Base-by-base conservation (phyloP, 2,797 vertebrate species). In the Sebastes alutus region DNA sequence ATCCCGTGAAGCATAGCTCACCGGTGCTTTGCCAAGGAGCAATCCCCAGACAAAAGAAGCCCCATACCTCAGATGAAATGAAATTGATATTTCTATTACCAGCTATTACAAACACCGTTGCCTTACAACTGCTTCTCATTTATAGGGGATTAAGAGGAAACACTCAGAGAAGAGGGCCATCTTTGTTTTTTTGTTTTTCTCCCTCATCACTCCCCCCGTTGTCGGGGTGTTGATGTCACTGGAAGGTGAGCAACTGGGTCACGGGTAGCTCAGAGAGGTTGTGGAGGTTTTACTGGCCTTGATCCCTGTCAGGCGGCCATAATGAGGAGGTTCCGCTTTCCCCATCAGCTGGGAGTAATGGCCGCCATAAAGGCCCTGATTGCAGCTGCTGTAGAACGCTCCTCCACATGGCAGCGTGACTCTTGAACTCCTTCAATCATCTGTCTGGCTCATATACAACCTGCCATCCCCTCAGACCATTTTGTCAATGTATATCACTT, bases 361-460 rank as follows among this genome's bases (percentile, higher is more conserved):
- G 87, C 80, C 6, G 49, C 82, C 79, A 77, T 92, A 88, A 87
- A 93, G 85, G 79, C 78, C 90, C 88, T 89, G 87, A 93, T 92
- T 93, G 88, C 86, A 85, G 86, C 83, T 87, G 80, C 82, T 82
- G 84, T 81, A 75, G 78, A 87, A 29, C 83, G 29, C 69, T 84
- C 78, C 30, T 80, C 62, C 74, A 75, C 83, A 80, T 79, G 80
- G 82, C 76, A 58, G 82, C 67, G 63, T 74, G 78, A 70, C 85
- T 91, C 77, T 88, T 84, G 56, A 85, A 81, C 78, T 61, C 58
- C 55, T 63, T 89, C 78, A 74, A 64, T 86, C 89, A 90, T 89
- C 84, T 78, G 61, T 76, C 80, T 85, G 79, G 56, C 81, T 90
- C 79, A 42, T 62, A 38, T 68, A 83, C 74, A 86, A 84, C 54